phyloP scores from a whole-genome alignment of 1,140 invertebrate genomes.

The Drosophila takahashii region DNA sequence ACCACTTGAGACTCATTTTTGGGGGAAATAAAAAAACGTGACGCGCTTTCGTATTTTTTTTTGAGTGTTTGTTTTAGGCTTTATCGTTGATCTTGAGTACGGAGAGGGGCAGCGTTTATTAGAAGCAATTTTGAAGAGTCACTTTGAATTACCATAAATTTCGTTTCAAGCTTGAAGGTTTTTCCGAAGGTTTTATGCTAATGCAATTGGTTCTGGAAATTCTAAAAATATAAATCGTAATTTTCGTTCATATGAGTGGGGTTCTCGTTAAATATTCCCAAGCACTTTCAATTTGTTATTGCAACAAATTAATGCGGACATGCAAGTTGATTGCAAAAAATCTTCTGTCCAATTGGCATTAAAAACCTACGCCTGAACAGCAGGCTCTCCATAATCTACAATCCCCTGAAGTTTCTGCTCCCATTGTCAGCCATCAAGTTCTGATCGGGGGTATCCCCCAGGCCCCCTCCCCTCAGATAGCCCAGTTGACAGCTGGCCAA shows the following conservation, averaged over 20 bases:
- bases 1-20: slow-evolving; percentile 56
- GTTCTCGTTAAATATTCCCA: slow-evolving; percentile 20
- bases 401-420: slow-evolving; percentile 20
- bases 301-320: slow-evolving; percentile 79
- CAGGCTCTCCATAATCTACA: slow-evolving; percentile 38
- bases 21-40: slow-evolving; percentile 53
- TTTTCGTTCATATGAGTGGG: slow-evolving; percentile 23
- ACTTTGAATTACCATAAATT: slow-evolving; percentile 46
- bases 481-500: slow-evolving; percentile 73
- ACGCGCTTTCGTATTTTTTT: slow-evolving; percentile 51
- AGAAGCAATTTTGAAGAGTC: slow-evolving; percentile 58
- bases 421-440: slow-evolving; percentile 52
- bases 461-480: neutral
- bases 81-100: slow-evolving; percentile 58
- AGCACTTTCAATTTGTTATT: slow-evolving; percentile 77
- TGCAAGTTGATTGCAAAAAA: slow-evolving; percentile 73
- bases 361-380: slow-evolving; percentile 73
- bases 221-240: slow-evolving; percentile 51
- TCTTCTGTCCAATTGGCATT: slow-evolving; percentile 74
- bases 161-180: slow-evolving; percentile 11
- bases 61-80: slow-evolving; percentile 75
- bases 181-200: slow-evolving; percentile 38
- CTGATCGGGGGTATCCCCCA: neutral
- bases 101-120: slow-evolving; percentile 42
- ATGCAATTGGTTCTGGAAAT: slow-evolving; percentile 33